Evolutionary conservation across 2,797 vertebrate genomes (phyloP), one percentile per base, ranked within the genome.

Genomic region (Propithecus perrieri): DNA sequence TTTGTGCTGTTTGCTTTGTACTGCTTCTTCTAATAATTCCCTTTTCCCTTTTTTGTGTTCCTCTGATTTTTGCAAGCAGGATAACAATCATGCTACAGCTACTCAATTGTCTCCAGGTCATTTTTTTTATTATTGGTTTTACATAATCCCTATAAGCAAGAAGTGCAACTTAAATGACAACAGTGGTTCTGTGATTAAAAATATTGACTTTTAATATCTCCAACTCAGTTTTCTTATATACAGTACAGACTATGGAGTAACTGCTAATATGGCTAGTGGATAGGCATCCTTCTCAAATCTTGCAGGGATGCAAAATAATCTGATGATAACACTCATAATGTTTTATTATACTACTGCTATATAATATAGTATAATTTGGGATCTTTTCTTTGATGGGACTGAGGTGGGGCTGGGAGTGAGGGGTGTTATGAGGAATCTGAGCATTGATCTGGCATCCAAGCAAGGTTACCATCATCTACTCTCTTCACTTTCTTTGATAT

Each of bases 111-210:
- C 98, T 97, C 81, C 85, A 92, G 97, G 91, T 97, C 96, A 95
- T 95, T 98, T 98, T 98, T 95, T 98, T 96, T 97, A 97, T 97
- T 96, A 85, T 95, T 89, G 95, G 89, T 97, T 98, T 98, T 98
- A 83, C 89, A 97, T 97, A 97, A 96, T 96, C 91, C 95, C 89
- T 93, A 96, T 97, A 96, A 96, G 69, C 95, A 97, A 98, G 96
- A 93, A 96, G 85, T 59, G 86, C 38, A 96, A 78, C 61, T 98
- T 95, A 92, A 97, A 92, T 81, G 95, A 75, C 87, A 95, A 67
- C 48, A 78, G 95, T 87, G 87, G 89, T 94, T 97, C 72, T 97
- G 85, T 97, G 97, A 98, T 91, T 96, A 97, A 97, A 91, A 96
- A 91, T 84, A 96, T 59, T 81, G 94, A 92, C 86, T 97, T 96